A percentile compares a stretch with the other conserved stretches of the same genome.
Conservation (phyloP, 2,797 vertebrate species). For the Falco berigora region DNA sequence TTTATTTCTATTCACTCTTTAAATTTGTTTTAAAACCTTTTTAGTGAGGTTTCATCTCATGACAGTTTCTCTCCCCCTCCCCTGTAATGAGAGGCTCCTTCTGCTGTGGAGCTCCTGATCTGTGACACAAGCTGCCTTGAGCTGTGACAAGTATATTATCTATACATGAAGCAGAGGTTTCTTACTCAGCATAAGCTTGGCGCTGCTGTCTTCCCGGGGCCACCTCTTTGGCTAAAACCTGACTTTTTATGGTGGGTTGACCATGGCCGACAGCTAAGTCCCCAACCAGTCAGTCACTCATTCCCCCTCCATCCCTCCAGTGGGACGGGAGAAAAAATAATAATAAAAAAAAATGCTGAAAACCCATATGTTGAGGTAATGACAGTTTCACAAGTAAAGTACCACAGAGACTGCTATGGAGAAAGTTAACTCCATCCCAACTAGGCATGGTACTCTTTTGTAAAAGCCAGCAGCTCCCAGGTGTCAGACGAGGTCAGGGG, state of each 20-base stretch:
- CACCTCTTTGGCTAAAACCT: background rate
- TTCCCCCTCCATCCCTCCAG: background rate
- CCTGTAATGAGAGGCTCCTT: background rate
- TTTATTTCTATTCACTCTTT: background rate
- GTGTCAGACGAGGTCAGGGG: background rate
- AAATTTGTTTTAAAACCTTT: conserved; percentile 46
- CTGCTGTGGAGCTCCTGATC: conserved; percentile 1
- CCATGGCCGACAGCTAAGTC: background rate
- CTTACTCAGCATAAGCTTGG: background rate
- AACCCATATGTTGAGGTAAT: background rate
- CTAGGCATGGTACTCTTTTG: background rate
- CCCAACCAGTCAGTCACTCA: background rate
- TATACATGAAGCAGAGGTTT: background rate
- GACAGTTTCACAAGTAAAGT: background rate
- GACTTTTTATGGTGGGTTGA: background rate
- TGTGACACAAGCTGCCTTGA: conserved; percentile 11
- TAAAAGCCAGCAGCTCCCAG: background rate
- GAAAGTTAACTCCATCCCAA: background rate
- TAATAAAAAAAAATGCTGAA: background rate
- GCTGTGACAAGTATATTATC: conserved; percentile 36
- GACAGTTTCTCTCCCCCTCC: background rate
- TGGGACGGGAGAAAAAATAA: background rate
- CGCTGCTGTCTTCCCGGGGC: background rate
- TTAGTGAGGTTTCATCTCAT: conserved; percentile 18
- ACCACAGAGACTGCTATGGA: background rate